Conservation (phyloP, 2,113 vertebrate species). For the Cyanoliseus patagonus region DNA sequence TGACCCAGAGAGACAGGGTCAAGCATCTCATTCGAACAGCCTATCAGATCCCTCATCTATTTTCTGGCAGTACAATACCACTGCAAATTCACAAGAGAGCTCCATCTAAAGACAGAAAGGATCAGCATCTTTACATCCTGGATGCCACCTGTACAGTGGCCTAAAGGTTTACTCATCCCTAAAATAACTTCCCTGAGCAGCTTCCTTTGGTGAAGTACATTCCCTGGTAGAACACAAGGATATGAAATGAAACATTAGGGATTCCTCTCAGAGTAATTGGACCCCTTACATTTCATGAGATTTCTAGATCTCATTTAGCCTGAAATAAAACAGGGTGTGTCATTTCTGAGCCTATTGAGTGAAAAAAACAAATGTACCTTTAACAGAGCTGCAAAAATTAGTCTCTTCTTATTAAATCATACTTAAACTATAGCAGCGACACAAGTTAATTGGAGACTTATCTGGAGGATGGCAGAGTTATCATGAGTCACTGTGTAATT, state of each 20-base stretch:
- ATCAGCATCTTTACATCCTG: neutral
- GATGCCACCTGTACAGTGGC: neutral
- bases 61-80: neutral
- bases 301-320: neutral
- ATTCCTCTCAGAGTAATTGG: neutral
- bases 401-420: constrained; percentile 40
- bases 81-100: neutral
- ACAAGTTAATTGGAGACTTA: constrained; percentile 50
- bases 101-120: neutral
- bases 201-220: neutral
- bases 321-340: neutral
- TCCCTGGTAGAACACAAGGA: neutral
- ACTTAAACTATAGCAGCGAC: constrained; percentile 27
- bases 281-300: neutral
- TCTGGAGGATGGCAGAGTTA: constrained; percentile 13
- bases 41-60: neutral
- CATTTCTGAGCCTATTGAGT: neutral
- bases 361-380: constrained; percentile 11
- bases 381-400: constrained; percentile 28
- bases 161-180: neutral
- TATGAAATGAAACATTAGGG: neutral
- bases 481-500: constrained; percentile 33
- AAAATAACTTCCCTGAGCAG: neutral
- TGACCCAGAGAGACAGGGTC: neutral
- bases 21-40: neutral